Percentiles rank a stretch among this genome's conserved stretches.
These are phyloP conservation scores for Hippocampus abdominalis DNA, from an alignment of 2,113 vertebrate genomes.

Conservation along the genomic window DNA sequence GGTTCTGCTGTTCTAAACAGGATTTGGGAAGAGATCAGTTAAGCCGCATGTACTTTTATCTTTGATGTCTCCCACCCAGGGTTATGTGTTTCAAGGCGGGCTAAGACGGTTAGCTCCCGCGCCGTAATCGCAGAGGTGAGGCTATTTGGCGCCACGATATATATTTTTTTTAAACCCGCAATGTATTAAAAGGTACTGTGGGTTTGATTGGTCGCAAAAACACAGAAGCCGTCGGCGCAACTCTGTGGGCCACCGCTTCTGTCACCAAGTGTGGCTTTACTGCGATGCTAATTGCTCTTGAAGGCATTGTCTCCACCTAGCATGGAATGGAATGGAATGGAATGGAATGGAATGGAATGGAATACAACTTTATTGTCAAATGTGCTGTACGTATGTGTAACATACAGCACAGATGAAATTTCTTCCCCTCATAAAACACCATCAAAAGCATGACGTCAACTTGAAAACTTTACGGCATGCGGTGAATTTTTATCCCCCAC, in stretches of 20 bases:
- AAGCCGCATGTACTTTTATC: conserved; percentile 36
- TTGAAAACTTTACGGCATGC: neutral
- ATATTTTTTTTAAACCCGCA: neutral
- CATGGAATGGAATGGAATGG: too few relatives aligned
- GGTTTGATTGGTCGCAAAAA: neutral
- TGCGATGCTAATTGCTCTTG: neutral
- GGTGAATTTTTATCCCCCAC: neutral
- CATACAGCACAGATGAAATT: too few relatives aligned
- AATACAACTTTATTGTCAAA: too few relatives aligned
- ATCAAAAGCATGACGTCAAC: neutral
- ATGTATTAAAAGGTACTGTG: neutral
- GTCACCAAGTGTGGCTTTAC: neutral
- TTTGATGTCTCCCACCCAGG: conserved; percentile 57
- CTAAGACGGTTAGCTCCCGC: conserved; percentile 49
- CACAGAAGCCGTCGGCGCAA: neutral
- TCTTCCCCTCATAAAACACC: too few relatives aligned
- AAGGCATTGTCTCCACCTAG: neutral
- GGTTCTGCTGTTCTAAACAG: conserved; percentile 53
- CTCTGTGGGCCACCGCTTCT: neutral
- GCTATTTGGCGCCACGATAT: conserved; percentile 8
- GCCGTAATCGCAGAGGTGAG: conserved; percentile 31
- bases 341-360: too few relatives aligned
- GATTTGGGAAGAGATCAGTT: conserved; percentile 55
- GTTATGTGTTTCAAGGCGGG: conserved; percentile 44
- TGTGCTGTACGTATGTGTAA: too few relatives aligned